phyloP scores from a whole-genome alignment of 2,113 vertebrate genomes.

The Motacilla alba region DNA sequence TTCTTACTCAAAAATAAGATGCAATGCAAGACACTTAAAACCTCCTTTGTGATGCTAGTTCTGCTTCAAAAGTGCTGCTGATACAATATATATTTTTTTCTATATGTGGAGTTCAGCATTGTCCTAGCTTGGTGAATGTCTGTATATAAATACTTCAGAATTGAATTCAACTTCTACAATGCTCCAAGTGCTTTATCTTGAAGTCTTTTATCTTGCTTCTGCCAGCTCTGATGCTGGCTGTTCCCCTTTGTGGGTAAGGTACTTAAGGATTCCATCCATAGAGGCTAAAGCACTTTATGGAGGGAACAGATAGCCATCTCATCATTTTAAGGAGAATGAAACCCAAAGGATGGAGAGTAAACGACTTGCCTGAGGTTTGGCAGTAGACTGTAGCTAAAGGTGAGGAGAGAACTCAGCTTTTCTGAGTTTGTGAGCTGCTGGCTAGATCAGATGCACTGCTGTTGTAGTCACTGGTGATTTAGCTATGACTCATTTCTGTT shows the following conservation, averaged over 20 bases:
- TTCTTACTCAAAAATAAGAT: not conserved
- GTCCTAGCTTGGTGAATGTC: not conserved
- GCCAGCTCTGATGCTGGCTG: not conserved
- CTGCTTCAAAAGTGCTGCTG: not conserved
- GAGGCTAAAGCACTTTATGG: not conserved
- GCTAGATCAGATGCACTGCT: not conserved
- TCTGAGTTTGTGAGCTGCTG: not conserved
- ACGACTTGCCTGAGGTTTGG: not conserved
- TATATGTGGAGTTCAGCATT: accelerated
- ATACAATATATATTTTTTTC: not conserved
- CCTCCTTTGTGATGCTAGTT: not conserved
- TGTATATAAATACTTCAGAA: not conserved
- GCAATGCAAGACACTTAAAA: not conserved
- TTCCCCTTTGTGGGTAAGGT: not conserved
- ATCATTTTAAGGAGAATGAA: not conserved
- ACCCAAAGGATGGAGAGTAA: not conserved
- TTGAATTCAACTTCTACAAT: not conserved
- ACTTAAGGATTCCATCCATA: not conserved
- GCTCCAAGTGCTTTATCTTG: not conserved
- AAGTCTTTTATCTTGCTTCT: not conserved
- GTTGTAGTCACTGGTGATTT: not conserved
- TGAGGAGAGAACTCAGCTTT: not conserved
- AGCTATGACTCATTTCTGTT: not conserved
- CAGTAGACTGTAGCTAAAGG: not conserved
- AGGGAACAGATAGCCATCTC: not conserved